Base-by-base conservation (phyloP, 2,113 vertebrate species). In the Macrotus californicus region DNA sequence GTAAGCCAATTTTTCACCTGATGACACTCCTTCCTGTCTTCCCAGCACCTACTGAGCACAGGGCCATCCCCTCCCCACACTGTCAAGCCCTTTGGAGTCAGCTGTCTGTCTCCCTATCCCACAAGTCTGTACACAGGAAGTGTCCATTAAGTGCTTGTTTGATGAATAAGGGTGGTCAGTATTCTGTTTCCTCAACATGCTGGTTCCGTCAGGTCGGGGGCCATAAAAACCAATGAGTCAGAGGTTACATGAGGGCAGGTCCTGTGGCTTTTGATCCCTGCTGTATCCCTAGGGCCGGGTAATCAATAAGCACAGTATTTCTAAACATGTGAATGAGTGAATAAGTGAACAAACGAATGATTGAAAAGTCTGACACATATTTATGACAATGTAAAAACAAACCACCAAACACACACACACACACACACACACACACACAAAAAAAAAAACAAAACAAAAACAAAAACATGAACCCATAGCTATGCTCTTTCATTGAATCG, bases 301-400 rank as follows among this genome's bases (percentile, higher is more conserved):
- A 48, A 43, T 82, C 73, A 77, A 29, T 77, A 80, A 61, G 59
- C 16, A 85, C 13, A 41, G 48, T 31, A 79, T 79, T 86, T 72
- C 61, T 69, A 82, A 76, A 72, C 41, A 54, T 10, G 54, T 6
- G n/a, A 67, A 84, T 43, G 21, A 76, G 59, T 41, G 46, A 83
- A 61, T 29, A 61, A 61, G 29, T 29, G 59, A 61, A n/a, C 39
- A 3, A 43, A 54, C 31, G 50, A 70, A 87, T 15, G 48, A 41
- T 0, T 16, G 16, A 93, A 73, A 8, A 84, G 14, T 29, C 61
- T 10, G 34, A 61, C 8, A 83, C 14, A 5, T 12, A 89, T n/a
- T 79, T 88, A 95, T 4, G 12, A 96, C 46, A 92, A 73, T 10
- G 18, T 61, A 46, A 91, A 95, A 95, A 75, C 24, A 70, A 92